These are phyloP conservation scores for Euzophera pinguis DNA, from an alignment of 2,888 invertebrate species.

Conservation along the genomic window DNA sequence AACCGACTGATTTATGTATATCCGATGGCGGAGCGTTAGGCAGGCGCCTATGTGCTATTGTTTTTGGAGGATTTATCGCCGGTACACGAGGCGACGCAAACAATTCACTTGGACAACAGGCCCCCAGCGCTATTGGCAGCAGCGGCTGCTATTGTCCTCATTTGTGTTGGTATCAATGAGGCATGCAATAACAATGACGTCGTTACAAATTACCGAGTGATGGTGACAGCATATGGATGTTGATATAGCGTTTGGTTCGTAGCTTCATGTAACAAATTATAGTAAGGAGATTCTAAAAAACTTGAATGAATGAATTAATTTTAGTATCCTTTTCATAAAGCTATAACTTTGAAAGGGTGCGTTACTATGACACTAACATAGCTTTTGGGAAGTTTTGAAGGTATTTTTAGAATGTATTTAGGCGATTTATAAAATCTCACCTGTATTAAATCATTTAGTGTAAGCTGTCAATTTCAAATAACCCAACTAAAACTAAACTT, in stretches of 20 bases:
- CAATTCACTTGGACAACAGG: conserved; percentile 58
- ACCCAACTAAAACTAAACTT: no score
- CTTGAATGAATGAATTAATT: no score
- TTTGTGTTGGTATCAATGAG: conserved; percentile 50
- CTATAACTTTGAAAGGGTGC: no score
- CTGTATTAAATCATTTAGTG: no score
- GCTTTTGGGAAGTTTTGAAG: no score
- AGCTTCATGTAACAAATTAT: no score
- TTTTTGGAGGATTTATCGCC: conserved; percentile 69
- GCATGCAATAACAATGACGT: conserved; percentile 43
- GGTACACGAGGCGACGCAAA: conserved; percentile 36
- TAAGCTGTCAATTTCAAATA: no score
- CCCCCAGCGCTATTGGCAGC: conserved; percentile 37
- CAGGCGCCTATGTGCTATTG: conserved; percentile 60
- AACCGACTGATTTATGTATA: conserved; percentile 63
- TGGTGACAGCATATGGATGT: conserved; percentile 4
- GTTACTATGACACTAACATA: no score
- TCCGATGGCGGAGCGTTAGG: conserved; percentile 47
- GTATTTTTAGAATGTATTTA: no score
- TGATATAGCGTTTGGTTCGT: not conserved
- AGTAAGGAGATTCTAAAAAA: no score
- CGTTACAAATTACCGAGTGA: conserved; percentile 9
- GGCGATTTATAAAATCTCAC: no score
- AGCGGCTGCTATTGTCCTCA: conserved; percentile 39
- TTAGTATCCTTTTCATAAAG: no score